Conservation (phyloP, 2,888 invertebrate species). For the Petrolisthes cinctipes region DNA sequence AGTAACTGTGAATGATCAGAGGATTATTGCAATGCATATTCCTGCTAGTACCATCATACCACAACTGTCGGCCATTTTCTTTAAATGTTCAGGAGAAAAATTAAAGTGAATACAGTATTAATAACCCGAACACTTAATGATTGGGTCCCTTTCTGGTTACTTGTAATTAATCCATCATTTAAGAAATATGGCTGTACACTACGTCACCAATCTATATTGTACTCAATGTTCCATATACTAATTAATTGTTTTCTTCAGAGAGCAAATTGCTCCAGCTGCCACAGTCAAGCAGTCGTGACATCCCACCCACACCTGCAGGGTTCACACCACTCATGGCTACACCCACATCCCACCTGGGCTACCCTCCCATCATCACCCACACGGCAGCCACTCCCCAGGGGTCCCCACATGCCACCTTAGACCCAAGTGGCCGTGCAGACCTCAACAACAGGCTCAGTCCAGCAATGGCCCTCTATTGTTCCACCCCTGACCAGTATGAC, state of each 20-base stretch:
- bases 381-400: conserved; percentile 98
- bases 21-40: too few species aligned
- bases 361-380: conserved; percentile 84
- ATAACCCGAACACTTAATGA: too few species aligned
- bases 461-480: conserved; percentile 70
- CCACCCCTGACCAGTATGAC: conserved; percentile 67
- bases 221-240: neutral
- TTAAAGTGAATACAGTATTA: too few species aligned
- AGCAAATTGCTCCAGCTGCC: conserved; percentile 76
- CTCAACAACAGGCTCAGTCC: conserved; percentile 68
- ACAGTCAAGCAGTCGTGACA: conserved; percentile 66
- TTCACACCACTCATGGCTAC: conserved; percentile 69
- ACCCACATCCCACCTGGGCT: conserved; percentile 69
- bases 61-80: too few species aligned
- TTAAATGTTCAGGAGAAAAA: too few species aligned
- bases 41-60: too few species aligned
- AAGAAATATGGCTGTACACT: too few species aligned
- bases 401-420: conserved; percentile 90
- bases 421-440: conserved; percentile 71
- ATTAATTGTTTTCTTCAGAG: conserved; percentile 71
- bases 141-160: too few species aligned
- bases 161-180: too few species aligned
- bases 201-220: too few species aligned
- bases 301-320: conserved; percentile 70
- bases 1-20: too few species aligned